These are phyloP conservation scores for Proteles cristata DNA, from an alignment of 2,113 vertebrate genomes.

Conservation along the genomic window DNA sequence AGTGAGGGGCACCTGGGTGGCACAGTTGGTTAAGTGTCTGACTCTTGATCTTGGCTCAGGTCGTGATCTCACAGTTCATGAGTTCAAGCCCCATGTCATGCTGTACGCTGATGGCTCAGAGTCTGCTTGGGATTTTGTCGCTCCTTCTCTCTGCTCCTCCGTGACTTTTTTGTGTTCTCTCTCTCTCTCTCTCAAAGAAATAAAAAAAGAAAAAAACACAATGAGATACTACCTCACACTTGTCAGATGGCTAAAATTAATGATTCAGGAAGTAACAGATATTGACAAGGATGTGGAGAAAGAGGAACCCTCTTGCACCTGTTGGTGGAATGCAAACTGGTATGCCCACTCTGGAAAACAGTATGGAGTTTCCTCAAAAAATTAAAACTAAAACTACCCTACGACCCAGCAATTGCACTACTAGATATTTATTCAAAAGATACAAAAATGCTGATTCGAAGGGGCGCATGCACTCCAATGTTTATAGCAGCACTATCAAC, in stretches of 20 bases:
- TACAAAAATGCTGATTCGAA: not conserved
- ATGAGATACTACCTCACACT: not conserved
- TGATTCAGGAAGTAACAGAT: not conserved
- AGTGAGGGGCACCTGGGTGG: not conserved
- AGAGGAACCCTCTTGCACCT: not conserved
- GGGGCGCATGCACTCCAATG: not conserved
- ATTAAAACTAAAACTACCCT: not conserved
- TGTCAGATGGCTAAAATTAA: not conserved
- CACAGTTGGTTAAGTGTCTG: no score
- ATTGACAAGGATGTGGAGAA: not conserved
- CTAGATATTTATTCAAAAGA: not conserved
- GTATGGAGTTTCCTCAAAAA: not conserved
- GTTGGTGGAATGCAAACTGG: not conserved
- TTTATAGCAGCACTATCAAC: not conserved
- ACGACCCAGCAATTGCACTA: not conserved
- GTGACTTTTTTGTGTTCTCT: no score
- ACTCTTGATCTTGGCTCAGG: no score
- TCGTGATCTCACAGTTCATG: no score
- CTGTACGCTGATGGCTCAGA: no score
- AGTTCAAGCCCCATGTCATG: no score
- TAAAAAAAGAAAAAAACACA: not conserved
- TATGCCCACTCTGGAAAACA: not conserved
- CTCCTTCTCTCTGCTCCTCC: no score
- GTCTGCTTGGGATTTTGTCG: no score
- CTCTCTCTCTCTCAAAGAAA: no score